Conservation (phyloP, 2,797 vertebrate species). For the Tapera naevia region DNA sequence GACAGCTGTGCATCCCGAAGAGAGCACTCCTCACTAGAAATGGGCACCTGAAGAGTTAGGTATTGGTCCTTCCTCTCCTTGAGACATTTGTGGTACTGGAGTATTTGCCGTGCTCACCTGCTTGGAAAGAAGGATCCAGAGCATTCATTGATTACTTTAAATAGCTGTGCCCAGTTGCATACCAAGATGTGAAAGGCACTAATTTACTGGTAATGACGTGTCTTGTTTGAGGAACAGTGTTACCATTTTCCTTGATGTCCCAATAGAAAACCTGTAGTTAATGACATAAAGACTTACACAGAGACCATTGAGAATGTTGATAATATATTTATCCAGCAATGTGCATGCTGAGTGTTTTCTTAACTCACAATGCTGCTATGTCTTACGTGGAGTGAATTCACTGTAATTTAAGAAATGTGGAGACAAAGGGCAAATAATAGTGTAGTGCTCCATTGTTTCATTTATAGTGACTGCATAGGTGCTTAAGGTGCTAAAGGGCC, state of each 20-base stretch:
- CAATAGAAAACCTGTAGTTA: background rate
- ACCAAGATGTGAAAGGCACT: background rate
- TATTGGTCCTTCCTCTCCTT: background rate
- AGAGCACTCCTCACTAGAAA: background rate
- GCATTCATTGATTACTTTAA: background rate
- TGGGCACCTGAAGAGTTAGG: background rate
- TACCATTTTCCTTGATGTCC: background rate
- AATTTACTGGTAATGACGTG: background rate
- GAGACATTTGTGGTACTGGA: background rate
- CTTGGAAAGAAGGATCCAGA: background rate
- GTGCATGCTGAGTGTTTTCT: background rate
- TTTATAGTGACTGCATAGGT: background rate
- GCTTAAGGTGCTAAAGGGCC: background rate
- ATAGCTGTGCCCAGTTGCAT: background rate
- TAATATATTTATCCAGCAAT: constrained; percentile 53
- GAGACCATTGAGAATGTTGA: background rate
- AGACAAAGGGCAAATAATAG: background rate
- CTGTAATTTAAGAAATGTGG: background rate
- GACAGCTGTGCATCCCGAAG: background rate
- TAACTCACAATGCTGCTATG: background rate
- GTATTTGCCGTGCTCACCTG: background rate
- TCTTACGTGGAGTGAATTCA: constrained; percentile 37
- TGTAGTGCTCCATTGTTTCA: background rate
- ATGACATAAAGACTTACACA: background rate
- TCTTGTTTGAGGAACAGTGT: background rate